Conservation (phyloP, 2,797 vertebrate species). For the Acrocephalus scirpaceus region DNA sequence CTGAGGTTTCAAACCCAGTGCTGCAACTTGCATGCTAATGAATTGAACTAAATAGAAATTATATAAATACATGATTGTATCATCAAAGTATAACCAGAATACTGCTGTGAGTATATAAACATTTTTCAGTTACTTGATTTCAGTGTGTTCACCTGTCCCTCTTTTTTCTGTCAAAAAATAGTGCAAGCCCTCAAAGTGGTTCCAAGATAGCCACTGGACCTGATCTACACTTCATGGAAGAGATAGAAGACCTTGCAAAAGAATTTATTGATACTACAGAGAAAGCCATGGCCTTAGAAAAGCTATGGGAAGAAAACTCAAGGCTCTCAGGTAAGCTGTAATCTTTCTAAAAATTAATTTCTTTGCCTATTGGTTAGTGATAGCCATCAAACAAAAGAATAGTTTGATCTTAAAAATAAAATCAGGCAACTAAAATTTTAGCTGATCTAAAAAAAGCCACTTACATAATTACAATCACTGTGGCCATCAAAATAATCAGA, state of each 20-base stretch:
- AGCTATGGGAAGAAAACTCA: constrained; percentile 48
- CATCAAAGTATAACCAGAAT: not conserved
- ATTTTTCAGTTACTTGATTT: not conserved
- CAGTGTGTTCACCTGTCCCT: not conserved
- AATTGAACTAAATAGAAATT: not conserved
- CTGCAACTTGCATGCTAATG: not conserved
- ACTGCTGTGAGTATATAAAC: not conserved
- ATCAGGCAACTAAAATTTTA: not conserved
- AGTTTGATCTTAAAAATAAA: not conserved
- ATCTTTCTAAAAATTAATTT: not conserved
- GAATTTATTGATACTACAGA: constrained; percentile 49
- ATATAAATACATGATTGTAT: not conserved
- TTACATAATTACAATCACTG: not conserved
- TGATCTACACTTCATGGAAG: constrained; percentile 57
- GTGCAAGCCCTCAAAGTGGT: not conserved
- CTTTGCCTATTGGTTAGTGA: not conserved
- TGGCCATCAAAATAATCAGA: not conserved
- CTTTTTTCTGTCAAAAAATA: not conserved
- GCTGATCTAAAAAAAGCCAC: not conserved
- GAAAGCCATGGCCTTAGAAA: constrained; percentile 61
- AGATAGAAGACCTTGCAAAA: constrained; percentile 61
- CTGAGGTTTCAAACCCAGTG: not conserved
- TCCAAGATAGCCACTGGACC: not conserved
- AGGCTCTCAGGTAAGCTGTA: constrained; percentile 43
- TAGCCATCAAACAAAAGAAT: not conserved